Evolutionary conservation across 2,888 invertebrate genomes (phyloP).

Genomic region (Nesidiocoris tenuis): DNA sequence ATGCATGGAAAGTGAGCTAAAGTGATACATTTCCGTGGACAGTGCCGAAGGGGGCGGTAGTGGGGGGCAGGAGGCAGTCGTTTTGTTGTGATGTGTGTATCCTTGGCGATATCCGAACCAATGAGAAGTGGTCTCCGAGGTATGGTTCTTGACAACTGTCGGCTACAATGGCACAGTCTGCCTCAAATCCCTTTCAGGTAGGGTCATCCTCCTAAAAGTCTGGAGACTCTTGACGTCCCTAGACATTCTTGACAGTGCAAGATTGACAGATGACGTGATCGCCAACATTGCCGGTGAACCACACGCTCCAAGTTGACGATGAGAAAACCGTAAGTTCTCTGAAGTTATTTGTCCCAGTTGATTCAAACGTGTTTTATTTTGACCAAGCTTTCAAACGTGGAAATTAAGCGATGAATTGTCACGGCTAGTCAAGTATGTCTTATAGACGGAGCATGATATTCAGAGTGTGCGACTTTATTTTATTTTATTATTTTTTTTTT

Average conservation of each 20-base stretch:
- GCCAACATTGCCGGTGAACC: neutral
- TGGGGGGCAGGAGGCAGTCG: neutral
- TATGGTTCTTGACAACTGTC: slow-evolving; percentile 13
- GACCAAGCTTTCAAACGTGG: no score
- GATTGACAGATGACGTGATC: neutral
- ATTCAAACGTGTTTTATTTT: no score
- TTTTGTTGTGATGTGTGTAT: slow-evolving; percentile 20
- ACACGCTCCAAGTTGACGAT: no score
- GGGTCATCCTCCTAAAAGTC: neutral
- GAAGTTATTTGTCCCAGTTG: no score
- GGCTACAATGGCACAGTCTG: slow-evolving; percentile 8
- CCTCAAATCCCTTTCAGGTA: neutral
- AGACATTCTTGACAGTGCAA: neutral
- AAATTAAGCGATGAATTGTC: no score
- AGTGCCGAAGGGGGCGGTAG: neutral
- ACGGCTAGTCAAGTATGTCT: no score
- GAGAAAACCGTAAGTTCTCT: no score
- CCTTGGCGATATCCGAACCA: slow-evolving; percentile 19
- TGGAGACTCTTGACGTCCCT: neutral
- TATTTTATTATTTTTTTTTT: no score
- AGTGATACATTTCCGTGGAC: no score
- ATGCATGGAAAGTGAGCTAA: slow-evolving; percentile 8
- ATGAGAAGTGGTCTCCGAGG: slow-evolving; percentile 21
- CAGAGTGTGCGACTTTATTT: no score
- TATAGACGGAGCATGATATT: no score